These are phyloP conservation scores for Rhimphoctona megacephalus DNA, from an alignment of 2,888 invertebrate species.

Conservation along the genomic window DNA sequence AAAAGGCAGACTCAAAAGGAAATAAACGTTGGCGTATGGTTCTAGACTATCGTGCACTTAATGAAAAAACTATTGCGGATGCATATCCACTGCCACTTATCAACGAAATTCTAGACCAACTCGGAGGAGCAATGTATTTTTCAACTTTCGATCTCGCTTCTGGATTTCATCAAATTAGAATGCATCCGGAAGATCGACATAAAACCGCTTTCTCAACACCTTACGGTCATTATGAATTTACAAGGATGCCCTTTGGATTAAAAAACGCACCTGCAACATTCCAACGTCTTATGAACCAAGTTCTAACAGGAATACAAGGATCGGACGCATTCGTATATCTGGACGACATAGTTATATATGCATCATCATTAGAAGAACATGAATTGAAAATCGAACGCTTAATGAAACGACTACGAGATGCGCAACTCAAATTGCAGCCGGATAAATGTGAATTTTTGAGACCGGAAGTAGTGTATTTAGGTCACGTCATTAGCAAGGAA, in stretches of 20 bases:
- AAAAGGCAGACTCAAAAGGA: conserved; percentile 74
- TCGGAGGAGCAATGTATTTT: conserved; percentile 71
- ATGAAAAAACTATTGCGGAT: conserved; percentile 75
- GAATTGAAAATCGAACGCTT: conserved; percentile 20
- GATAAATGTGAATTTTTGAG: conserved; percentile 68
- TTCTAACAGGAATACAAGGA: conserved; percentile 49
- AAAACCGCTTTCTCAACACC: conserved; percentile 53
- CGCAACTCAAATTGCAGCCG: conserved; percentile 13
- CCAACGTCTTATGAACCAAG: conserved; percentile 44
- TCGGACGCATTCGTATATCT: conserved; percentile 50
- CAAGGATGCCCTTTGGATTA: conserved; percentile 45
- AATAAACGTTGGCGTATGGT: conserved; percentile 34
- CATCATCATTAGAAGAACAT: conserved; percentile 36
- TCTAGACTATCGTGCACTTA: conserved; percentile 75
- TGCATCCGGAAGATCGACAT: conserved; percentile 39
- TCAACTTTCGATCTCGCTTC: conserved; percentile 55
- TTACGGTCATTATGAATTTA: conserved; percentile 46
- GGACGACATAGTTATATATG: conserved; percentile 38
- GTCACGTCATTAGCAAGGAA: conserved; percentile 71
- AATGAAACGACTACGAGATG: conserved; percentile 22
- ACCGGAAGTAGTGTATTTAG: conserved; percentile 71
- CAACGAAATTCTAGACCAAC: conserved; percentile 74
- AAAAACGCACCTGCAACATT: conserved; percentile 52
- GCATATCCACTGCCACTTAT: conserved; percentile 75
- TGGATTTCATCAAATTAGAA: conserved; percentile 42